Base-by-base conservation (phyloP, 2,797 vertebrate species). In the Diplodus sargus region DNA sequence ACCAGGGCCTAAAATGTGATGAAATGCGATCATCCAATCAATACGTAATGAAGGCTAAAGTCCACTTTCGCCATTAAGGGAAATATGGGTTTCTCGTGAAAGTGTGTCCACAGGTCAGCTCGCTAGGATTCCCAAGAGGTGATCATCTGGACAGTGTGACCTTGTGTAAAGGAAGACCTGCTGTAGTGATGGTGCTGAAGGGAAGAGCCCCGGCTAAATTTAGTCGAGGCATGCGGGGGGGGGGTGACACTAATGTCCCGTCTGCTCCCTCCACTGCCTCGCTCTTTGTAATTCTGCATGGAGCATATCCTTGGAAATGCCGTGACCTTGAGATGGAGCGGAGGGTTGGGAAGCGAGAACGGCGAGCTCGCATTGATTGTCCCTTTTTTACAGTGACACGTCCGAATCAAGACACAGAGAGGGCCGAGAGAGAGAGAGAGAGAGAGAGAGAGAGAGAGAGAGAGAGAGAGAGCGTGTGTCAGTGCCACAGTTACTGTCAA, bases 261-360 rank as follows among this genome's bases (percentile, higher is more conserved):
- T 76, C 30, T 53, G 43, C 63, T 69, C 75, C 62, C 34, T 45
- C 45, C 18, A 43, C 43, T 49, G 68, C 25, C 12, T 57, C 10
- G 42, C 61, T 69, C 74, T 83, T 58, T 73, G 72, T 73, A 78
- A 82, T 86, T 87, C 72, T 86, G 63, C 56, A 85, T 81, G 76
- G 15, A 75, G 70, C 43, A 34, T 61, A 70, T 72, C 83, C 78
- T 78, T 89, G 78, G 82, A 91, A 81, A 87, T 68, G 62, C 63
- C 64, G 6, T 81, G 86, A 93, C 92, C 91, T 94, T 94, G 91
- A 90, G 77, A 66, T 64, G 80, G 62, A 82, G 60, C 76, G 48
- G 47, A 69, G 63, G 74, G 60, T 70, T 39, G 18, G 42, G 62
- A 68, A 75, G 58, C 54, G 48, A 71, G 72, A 78, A 63, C 7